Percentiles rank a stretch among this genome's conserved stretches.
These are phyloP conservation scores for Ooceraea biroi DNA, from an alignment of 1,140 invertebrate species.

Conservation along the genomic window DNA sequence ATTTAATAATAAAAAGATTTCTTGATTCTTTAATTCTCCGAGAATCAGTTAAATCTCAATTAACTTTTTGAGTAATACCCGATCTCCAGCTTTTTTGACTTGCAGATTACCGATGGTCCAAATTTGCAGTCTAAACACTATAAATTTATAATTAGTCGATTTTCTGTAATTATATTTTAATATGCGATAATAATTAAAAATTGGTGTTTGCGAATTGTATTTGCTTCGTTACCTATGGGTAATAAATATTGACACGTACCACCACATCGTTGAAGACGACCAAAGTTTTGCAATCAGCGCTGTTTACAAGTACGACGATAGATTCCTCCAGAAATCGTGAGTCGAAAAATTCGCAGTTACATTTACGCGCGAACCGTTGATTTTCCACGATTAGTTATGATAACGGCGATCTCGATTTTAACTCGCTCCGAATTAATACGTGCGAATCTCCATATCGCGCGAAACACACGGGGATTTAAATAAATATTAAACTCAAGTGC, in stretches of 20 bases:
- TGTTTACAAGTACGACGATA: too few relatives aligned
- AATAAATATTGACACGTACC: too few relatives aligned
- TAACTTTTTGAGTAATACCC: slow-evolving; percentile 39
- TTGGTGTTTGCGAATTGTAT: too few relatives aligned
- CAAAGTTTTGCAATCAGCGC: too few relatives aligned
- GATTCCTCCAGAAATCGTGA: not conserved
- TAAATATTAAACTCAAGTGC: slow-evolving; percentile 56
- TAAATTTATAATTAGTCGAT: not conserved
- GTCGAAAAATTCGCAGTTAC: not conserved
- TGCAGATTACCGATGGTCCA: not conserved
- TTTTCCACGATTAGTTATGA: slow-evolving; percentile 30
- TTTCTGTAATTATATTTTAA: not conserved
- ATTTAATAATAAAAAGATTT: too few relatives aligned
- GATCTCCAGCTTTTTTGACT: not conserved
- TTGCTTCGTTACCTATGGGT: too few relatives aligned
- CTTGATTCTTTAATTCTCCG: slow-evolving; percentile 34
- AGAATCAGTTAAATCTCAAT: slow-evolving; percentile 48
- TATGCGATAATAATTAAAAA: not conserved
- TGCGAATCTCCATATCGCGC: slow-evolving; percentile 28
- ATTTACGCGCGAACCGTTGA: not conserved
- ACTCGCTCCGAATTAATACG: slow-evolving; percentile 12
- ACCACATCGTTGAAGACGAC: too few relatives aligned
- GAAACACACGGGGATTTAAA: slow-evolving; percentile 28
- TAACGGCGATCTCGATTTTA: slow-evolving; percentile 33
- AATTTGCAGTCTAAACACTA: not conserved